Evolutionary conservation across 2,888 invertebrate genomes (phyloP).

Genomic region (Drosophila antonietae): DNA sequence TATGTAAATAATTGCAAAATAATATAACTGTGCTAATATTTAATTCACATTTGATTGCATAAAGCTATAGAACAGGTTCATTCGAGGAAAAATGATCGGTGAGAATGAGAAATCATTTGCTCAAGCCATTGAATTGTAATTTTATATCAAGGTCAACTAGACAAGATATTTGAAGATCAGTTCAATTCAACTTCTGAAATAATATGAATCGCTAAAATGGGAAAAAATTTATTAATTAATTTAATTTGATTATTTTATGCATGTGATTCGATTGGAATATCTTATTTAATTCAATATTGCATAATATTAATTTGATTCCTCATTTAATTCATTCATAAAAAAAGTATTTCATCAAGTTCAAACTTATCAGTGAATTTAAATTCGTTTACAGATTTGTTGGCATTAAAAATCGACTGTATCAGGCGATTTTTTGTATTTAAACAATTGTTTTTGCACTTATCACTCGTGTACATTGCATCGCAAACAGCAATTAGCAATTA

Average conservation of each 20-base stretch:
- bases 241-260: neutral
- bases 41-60: neutral
- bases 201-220: too few relatives aligned
- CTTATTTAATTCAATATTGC: neutral
- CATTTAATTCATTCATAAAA: neutral
- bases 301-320: neutral
- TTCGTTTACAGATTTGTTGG: neutral
- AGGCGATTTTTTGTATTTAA: conserved; percentile 12
- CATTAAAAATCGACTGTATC: neutral
- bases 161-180: neutral
- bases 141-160: neutral
- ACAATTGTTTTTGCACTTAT: neutral
- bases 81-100: neutral
- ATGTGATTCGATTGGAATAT: too few relatives aligned
- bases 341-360: conserved; percentile 2
- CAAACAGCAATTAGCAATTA: conserved; percentile 35
- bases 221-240: too few relatives aligned
- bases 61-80: neutral
- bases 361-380: conserved; percentile 24
- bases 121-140: neutral
- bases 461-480: conserved; percentile 18
- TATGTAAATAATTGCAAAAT: neutral
- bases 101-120: neutral
- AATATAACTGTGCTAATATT: neutral
- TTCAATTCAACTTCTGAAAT: too few relatives aligned